Evolutionary conservation across 1,140 invertebrate species (phyloP), one percentile per base, ranked within the genome.

Genomic region (Pseudomyrmex pallidus): DNA sequence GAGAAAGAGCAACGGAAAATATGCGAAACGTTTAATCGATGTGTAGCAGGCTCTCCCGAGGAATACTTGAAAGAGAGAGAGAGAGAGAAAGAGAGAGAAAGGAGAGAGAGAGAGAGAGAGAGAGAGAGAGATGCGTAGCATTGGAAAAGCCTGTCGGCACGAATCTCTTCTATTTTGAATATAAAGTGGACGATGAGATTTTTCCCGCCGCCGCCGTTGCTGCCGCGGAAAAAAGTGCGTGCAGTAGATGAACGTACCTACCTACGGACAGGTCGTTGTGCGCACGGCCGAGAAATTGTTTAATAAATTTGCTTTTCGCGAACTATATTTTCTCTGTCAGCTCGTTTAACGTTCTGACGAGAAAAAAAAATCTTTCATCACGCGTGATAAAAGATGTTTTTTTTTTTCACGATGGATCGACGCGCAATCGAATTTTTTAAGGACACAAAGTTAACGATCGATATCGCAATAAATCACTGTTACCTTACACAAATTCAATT

Each of bases 131-230:
- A 35, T 35, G 35, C 35, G 35, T 35, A 35, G 74, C 80, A 74
- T 74, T 86, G 87, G 44, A 88, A 89, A 89, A 89, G 87, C 87
- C 87, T 89, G 87, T 89, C 87, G 74, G n/a, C 63, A 17, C 61
- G 74, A 74, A 82, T 89, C 63, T 88, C 57, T 82, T 57, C 72
- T 59, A 78, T 85, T 89, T 89, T 85, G 73, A 77, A 74, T 85
- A 89, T 89, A 85, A 89, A 87, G 73, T 61, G 67, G 70, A 54
- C 83, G 87, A 88, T 88, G 67, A 85, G 86, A 87, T 89, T 88
- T 88, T 80, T 61, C 59, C 54, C 68, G 64, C 35, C 35, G 35
- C 35, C 35, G 25, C 25, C 25, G 25, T 35, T 35, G 25, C 25
- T 4, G 35, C 46, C 61, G 72, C 73, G 68, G 22, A 48, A 54